Conservation (phyloP, 2,113 vertebrate species). For the Lampris megalopsis region DNA sequence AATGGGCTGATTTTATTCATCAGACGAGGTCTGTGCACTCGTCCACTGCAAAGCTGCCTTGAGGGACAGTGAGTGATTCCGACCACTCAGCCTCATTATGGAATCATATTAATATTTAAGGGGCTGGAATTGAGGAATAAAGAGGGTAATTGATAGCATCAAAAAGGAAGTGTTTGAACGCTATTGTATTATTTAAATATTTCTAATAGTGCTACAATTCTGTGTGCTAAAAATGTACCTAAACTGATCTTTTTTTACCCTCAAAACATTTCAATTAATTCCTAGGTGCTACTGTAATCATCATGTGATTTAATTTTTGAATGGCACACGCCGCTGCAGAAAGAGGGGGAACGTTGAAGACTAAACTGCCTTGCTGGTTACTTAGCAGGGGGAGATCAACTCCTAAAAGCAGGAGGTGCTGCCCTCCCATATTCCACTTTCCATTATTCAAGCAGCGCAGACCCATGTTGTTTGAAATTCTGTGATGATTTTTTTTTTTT, state of each 20-base stretch:
- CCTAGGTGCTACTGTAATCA: conserved; percentile 12
- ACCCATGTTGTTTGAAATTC: too few species aligned
- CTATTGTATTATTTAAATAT: conserved; percentile 72
- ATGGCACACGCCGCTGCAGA: conserved; percentile 27
- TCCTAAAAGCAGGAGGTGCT: conserved; percentile 26
- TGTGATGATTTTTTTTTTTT: too few species aligned
- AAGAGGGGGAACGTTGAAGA: conserved; percentile 5
- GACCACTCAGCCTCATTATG: conserved; percentile 84
- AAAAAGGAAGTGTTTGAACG: conserved; percentile 78
- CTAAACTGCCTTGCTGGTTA: conserved; percentile 47
- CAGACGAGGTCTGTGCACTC: conserved; percentile 72
- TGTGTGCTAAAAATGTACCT: conserved; percentile 50
- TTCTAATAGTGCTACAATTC: conserved; percentile 63
- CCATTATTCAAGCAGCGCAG: too few species aligned
- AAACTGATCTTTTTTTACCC: conserved; percentile 8
- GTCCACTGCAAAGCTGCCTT: conserved; percentile 77
- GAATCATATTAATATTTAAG: conserved; percentile 85
- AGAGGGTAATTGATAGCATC: conserved; percentile 82
- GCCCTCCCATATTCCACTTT: too few species aligned
- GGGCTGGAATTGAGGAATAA: conserved; percentile 81
- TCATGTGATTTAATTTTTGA: conserved; percentile 19
- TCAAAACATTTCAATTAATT: conserved; percentile 18
- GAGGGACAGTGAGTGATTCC: conserved; percentile 84
- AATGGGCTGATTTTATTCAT: conserved; percentile 84
- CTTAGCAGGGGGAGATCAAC: conserved; percentile 45